Evolutionary conservation across 2,797 vertebrate genomes (phyloP).

Genomic region (Trachurus trachurus): DNA sequence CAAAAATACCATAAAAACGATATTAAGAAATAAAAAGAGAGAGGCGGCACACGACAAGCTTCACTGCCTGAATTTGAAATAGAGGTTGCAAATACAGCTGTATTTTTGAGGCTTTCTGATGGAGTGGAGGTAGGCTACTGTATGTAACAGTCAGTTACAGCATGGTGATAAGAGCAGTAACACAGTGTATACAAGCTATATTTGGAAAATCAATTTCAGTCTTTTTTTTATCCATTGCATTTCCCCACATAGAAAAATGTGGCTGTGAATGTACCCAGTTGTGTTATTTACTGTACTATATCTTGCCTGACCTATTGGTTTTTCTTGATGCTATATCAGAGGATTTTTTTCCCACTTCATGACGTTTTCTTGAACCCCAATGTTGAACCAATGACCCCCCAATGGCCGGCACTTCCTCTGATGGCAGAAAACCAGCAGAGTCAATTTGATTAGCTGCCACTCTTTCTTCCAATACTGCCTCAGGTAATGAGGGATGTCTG

Average conservation of each 20-base stretch:
- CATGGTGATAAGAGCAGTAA: not conserved
- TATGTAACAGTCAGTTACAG: not conserved
- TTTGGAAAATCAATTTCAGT: not conserved
- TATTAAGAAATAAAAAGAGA: slow-evolving; percentile 8
- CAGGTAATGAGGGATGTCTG: slow-evolving; percentile 87
- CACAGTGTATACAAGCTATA: not conserved
- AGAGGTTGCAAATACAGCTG: not conserved
- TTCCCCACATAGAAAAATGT: not conserved
- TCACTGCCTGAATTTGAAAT: not conserved
- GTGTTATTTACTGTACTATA: not conserved
- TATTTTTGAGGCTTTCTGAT: not conserved
- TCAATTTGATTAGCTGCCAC: slow-evolving; percentile 84
- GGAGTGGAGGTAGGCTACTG: not conserved
- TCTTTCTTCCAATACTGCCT: slow-evolving; percentile 77
- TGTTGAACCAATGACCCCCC: slow-evolving; percentile 75
- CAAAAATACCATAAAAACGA: not conserved
- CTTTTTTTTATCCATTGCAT: not conserved
- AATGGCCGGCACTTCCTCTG: slow-evolving; percentile 56
- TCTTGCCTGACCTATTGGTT: not conserved
- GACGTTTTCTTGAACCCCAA: slow-evolving; percentile 43
- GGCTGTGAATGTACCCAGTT: not conserved
- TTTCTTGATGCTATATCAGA: slow-evolving; percentile 3
- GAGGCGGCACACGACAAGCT: not conserved
- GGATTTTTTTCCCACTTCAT: slow-evolving; percentile 12
- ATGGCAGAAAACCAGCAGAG: slow-evolving; percentile 77